Evolutionary conservation across 92 coral and sea anemone genomes (phyloP).

Genomic region (Porites rus): DNA sequence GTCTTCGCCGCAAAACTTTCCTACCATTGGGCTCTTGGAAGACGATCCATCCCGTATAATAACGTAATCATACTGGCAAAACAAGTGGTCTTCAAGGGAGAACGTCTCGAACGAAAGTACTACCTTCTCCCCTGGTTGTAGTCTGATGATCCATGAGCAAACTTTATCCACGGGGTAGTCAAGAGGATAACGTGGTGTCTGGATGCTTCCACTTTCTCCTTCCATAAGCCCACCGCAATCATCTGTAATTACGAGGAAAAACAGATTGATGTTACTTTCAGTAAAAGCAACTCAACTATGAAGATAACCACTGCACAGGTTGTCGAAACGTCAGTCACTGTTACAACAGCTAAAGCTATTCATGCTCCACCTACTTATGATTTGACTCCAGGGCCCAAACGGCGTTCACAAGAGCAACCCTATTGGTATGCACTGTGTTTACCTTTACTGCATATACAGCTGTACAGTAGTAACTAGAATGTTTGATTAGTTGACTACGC

Average conservation of each 20-base stretch:
- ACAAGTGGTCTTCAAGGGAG: slow-evolving; percentile 66
- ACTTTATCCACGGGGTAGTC: slow-evolving; percentile 50
- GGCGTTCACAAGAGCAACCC: too few relatives aligned
- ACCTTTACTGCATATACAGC: too few relatives aligned
- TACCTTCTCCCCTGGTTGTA: slow-evolving; percentile 51
- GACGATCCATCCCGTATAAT: slow-evolving; percentile 82
- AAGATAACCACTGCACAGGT: background rate
- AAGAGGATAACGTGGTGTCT: slow-evolving; percentile 70
- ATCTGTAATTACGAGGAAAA: slow-evolving; percentile 9
- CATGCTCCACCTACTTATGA: too few relatives aligned
- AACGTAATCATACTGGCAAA: slow-evolving; percentile 86
- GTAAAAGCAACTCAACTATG: too few relatives aligned
- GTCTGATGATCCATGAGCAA: slow-evolving; percentile 65
- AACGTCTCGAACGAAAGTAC: slow-evolving; percentile 79
- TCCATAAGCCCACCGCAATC: slow-evolving; percentile 53
- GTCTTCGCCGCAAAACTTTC: slow-evolving; percentile 81
- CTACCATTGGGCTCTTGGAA: slow-evolving; percentile 64
- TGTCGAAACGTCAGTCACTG: too few relatives aligned
- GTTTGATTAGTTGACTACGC: too few relatives aligned
- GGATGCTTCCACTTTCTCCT: slow-evolving; percentile 42
- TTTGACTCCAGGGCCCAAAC: too few relatives aligned
- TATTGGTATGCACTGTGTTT: too few relatives aligned
- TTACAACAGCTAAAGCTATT: too few relatives aligned
- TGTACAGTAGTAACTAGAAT: too few relatives aligned
- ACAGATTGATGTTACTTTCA: background rate